Evolutionary conservation across 2,797 vertebrate species (phyloP).

Genomic region (Helarctos malayanus): DNA sequence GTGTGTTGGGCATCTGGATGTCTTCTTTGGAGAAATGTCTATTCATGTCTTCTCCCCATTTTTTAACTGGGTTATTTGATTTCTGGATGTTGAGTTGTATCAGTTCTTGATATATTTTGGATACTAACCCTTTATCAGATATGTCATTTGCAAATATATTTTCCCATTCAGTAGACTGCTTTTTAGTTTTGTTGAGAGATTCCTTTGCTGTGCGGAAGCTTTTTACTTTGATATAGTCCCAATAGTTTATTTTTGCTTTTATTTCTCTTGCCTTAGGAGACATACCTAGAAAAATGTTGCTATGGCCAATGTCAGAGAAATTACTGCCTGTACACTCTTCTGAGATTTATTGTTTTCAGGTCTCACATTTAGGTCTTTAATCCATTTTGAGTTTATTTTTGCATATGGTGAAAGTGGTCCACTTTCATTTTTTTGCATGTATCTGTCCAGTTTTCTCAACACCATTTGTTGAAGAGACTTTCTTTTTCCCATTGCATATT

Average conservation of each 20-base stretch:
- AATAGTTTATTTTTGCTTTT: neutral
- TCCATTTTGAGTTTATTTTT: neutral
- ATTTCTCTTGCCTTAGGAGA: neutral
- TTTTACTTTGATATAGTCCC: neutral
- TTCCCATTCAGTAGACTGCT: too few relatives aligned
- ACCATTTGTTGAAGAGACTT: neutral
- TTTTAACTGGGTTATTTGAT: neutral
- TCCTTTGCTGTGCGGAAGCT: neutral
- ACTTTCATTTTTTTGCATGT: neutral
- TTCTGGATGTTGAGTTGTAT: neutral
- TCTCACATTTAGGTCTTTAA: neutral
- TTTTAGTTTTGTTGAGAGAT: neutral
- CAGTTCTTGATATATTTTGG: neutral
- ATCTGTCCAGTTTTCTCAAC: neutral
- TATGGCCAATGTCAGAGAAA: neutral
- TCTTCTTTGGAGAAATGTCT: neutral
- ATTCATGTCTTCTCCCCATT: neutral
- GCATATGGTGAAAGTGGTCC: neutral
- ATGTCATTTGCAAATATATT: neutral
- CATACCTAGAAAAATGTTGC: neutral
- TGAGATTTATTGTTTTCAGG: neutral
- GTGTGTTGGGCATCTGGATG: neutral
- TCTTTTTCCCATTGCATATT: neutral
- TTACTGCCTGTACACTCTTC: neutral
- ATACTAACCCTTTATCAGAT: neutral